Evolutionary conservation across 2,113 vertebrate species (phyloP), one percentile per base, ranked within the genome.

Genomic region (Lophochroa leadbeateri): DNA sequence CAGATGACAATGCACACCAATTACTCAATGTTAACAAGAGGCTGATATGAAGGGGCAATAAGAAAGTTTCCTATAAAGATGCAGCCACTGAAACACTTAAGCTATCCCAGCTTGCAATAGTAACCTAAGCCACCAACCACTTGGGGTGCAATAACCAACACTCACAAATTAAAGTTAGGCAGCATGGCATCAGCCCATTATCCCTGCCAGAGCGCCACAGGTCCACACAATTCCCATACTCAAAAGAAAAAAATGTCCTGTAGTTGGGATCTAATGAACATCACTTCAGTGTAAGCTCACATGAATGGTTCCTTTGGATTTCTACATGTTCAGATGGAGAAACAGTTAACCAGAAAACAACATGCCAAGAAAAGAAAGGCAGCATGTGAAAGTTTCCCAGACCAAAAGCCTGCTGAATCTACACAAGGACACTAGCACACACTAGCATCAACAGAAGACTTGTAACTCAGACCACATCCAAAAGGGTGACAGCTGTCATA

Each of bases 181-280:
- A 53, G 55, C 53, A 67, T 1, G 3, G 70, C 5, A 16, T 64
- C 23, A 61, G 43, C 37, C 23, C 77, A 71, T 0, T 0, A 29
- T 53, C 28, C 17, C 60, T 57, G 19, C 2, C 6, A 69, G 37
- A 77, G 43, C 17, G 8, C 33, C 57, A 11, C 50, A 64, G 18
- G 28, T 63, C 53, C 61, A 85, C 31, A 17, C 8, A 68, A 58
- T 6, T 58, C 21, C 33, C 10, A 3, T 23, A 27, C 3, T 35
- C 8, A 11, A 68, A 81, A 49, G 50, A 23, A 27, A 76, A 33
- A 43, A 61, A 25, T 9, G 9, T 35, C 11, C 43, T 43, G 2
- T 28, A 60, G 11, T 0, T 69, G 9, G 13, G 17, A 39, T 7
- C 5, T 15, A 64, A 35, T 11, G 47, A n/a, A 9, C 6, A 31